Evolutionary conservation across 2,888 invertebrate species (phyloP).

Genomic region (Emmelina monodactyla): DNA sequence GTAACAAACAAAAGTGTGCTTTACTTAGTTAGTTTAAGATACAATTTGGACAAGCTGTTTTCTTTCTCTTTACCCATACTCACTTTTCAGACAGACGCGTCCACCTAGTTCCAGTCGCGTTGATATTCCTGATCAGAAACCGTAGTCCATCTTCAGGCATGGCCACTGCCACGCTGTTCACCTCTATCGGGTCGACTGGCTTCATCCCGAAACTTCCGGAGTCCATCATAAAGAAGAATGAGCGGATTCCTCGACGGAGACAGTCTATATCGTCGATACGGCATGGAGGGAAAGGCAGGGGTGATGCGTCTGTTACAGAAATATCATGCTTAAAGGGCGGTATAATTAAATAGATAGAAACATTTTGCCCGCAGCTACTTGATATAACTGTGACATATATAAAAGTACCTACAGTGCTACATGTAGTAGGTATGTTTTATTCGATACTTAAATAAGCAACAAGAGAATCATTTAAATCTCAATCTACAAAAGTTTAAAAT

Average conservation of each 20-base stretch:
- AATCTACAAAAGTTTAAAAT: no score
- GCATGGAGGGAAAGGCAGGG: constrained; percentile 47
- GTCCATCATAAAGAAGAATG: constrained; percentile 54
- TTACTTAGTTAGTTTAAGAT: no score
- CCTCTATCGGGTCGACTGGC: constrained; percentile 34
- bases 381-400: no score
- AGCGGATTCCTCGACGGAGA: constrained; percentile 42
- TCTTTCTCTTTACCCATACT: no score
- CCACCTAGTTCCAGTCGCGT: constrained; percentile 52
- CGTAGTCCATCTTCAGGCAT: constrained; percentile 41
- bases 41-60: no score
- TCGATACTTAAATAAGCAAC: no score
- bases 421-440: no score
- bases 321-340: neutral
- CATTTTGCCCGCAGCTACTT: no score
- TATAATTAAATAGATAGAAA: neutral
- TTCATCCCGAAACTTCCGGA: constrained; percentile 41
- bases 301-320: constrained; percentile 21
- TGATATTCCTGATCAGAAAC: constrained; percentile 40
- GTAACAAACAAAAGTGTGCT: no score
- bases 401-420: no score
- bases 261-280: constrained; percentile 42
- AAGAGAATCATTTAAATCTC: no score
- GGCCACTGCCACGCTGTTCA: constrained; percentile 42
- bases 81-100: constrained; percentile 43